A percentile compares a stretch with the other conserved stretches of the same genome.
phyloP scores from a whole-genome alignment of 2,113 vertebrate genomes.

The Empidonax alnorum region DNA sequence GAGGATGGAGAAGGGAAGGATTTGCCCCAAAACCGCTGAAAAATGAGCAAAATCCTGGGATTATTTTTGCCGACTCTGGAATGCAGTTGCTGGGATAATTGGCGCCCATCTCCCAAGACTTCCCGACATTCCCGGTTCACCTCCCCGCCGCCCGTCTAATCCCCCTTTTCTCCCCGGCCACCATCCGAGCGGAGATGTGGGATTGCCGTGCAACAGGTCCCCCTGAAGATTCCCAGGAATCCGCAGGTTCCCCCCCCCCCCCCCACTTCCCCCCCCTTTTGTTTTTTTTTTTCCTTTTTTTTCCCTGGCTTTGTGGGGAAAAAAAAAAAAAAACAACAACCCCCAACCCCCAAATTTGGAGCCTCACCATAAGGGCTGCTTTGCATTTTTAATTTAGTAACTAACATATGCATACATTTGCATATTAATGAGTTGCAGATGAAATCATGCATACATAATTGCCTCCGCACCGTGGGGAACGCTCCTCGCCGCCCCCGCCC shows the following conservation, averaged over 20 bases:
- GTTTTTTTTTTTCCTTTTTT: neutral
- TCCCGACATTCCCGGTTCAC: neutral
- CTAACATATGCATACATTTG: slow-evolving; percentile 99
- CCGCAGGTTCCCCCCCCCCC: slow-evolving; percentile 56
- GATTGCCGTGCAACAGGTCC: slow-evolving; percentile 80
- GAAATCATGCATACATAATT: slow-evolving; percentile 99
- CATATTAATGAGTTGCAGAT: slow-evolving; percentile 99
- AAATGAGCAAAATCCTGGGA: neutral
- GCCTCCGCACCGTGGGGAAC: slow-evolving; percentile 79
- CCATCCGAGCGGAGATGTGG: neutral
- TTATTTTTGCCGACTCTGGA: slow-evolving; percentile 20
- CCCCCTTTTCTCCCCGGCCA: neutral
- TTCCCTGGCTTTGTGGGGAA: slow-evolving; percentile 84
- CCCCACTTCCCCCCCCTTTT: slow-evolving; percentile 59
- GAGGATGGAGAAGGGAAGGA: neutral
- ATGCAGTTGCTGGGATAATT: slow-evolving; percentile 69
- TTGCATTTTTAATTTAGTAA: slow-evolving; percentile 99
- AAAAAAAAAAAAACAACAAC: too few species aligned
- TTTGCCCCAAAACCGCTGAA: neutral
- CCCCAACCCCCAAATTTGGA: slow-evolving; percentile 85
- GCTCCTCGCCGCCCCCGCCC: too few species aligned
- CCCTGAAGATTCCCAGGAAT: slow-evolving; percentile 70
- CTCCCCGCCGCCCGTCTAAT: neutral
- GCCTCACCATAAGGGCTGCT: slow-evolving; percentile 99
- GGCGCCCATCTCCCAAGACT: slow-evolving; percentile 71